phyloP scores from a whole-genome alignment of 2,888 invertebrate genomes.

The Andrena trimmerana region DNA sequence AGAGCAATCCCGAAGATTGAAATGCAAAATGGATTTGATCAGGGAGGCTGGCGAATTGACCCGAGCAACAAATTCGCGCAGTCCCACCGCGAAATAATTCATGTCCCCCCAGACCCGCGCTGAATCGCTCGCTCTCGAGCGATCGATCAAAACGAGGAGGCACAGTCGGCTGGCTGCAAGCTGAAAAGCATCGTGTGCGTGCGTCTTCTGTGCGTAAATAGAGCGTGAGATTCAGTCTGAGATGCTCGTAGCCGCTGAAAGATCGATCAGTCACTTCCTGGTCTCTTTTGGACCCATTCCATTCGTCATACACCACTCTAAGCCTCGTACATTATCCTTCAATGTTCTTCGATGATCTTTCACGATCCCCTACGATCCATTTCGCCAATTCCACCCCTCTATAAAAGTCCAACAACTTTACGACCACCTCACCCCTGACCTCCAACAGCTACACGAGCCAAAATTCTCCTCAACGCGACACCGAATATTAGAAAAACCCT shows the following conservation, averaged over 20 bases:
- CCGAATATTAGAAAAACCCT: background rate
- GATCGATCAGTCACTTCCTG: conserved; percentile 58
- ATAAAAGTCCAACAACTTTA: too few species aligned
- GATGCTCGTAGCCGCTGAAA: conserved; percentile 16
- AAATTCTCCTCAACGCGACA: background rate
- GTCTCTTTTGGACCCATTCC: conserved; percentile 54
- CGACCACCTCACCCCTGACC: too few species aligned
- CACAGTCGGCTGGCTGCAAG: conserved; percentile 21
- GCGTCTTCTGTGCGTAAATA: conserved; percentile 44
- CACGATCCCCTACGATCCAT: background rate
- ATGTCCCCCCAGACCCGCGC: conserved; percentile 21
- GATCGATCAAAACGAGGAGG: conserved; percentile 22
- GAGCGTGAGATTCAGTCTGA: conserved; percentile 45
- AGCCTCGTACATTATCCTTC: background rate
- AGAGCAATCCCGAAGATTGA: background rate
- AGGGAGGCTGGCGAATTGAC: background rate
- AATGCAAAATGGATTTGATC: background rate
- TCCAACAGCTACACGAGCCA: too few species aligned
- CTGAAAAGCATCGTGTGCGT: conserved; percentile 11
- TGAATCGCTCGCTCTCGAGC: conserved; percentile 41
- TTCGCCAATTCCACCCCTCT: background rate
- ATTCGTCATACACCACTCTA: background rate
- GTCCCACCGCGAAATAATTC: conserved; percentile 34
- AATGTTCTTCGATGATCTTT: background rate
- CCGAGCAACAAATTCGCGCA: conserved; percentile 10